Evolutionary conservation across 1,140 invertebrate genomes (phyloP), one percentile per base, ranked within the genome.

Genomic region (Zaprionus camerounensis): DNA sequence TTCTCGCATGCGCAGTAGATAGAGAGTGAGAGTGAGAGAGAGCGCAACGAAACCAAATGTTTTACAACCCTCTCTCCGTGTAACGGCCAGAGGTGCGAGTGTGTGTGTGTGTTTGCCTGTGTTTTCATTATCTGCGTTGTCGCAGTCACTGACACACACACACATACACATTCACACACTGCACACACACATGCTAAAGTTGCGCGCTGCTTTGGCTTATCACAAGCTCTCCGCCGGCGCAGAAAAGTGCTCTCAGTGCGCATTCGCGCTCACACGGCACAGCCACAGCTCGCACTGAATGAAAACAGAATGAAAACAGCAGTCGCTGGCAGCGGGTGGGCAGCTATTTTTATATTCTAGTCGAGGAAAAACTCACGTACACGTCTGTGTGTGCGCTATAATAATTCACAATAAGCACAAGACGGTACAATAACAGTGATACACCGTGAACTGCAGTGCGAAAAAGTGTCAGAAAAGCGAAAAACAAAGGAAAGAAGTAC

Each of bases 1-100:
- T 82, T 90, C 81, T 85, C 85, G 81, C 81, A 84, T 90, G 85
- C 85, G 85, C 85, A 90, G 70, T 80, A 53, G 6, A 28, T 26
- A 31, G 51, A 64, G 28, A 57, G 31, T 5, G 38, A 57, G 59
- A 62, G 57, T 9, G 24, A 12, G 41, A 57, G 64, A 74, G 76
- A 66, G 66, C 56, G 56, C 22, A 51, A 41, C 12, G 38, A 46
- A 62, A 13, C 22, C 28, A 74, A 53, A 44, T 17, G 5, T 65
- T 49, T 62, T 63, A 46, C 78, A 65, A 85, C 82, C 82, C 82
- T 85, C 76, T 85, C 84, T 79, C 69, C 55, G 73, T 70, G 28
- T 68, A 81, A 75, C 77, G 63, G 73, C 49, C 53, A 66, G 11
- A 12, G 3, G 11, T 51, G 15, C 13, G 41, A n/a, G 41, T n/a